These are phyloP conservation scores for Chromis chromis DNA, from an alignment of 2,797 vertebrate species.

Conservation along the genomic window DNA sequence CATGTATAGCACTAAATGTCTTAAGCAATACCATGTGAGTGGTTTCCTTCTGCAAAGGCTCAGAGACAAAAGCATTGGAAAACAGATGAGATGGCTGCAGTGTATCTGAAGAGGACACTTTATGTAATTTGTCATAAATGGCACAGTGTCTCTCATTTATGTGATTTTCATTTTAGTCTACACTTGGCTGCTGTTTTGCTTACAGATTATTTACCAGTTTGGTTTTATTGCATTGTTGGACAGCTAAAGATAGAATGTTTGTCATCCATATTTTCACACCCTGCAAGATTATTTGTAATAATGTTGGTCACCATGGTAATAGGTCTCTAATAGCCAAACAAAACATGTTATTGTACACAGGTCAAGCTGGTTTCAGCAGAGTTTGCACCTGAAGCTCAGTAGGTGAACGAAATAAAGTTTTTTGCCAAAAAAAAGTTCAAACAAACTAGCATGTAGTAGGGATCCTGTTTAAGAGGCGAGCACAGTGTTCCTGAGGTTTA, in stretches of 20 bases:
- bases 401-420: background rate
- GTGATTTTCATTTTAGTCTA: background rate
- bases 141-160: background rate
- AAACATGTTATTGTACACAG: conserved; percentile 1
- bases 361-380: background rate
- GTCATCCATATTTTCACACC: conserved; percentile 9
- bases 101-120: conserved; percentile 4
- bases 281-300: background rate
- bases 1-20: background rate
- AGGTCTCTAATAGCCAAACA: conserved; percentile 16
- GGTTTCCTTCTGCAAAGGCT: background rate
- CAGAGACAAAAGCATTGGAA: background rate
- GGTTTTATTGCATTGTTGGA: background rate
- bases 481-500: conserved; percentile 58
- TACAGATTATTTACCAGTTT: background rate
- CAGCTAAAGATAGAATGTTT: background rate
- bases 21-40: conserved; percentile 2
- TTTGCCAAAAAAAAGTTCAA: conserved; percentile 31
- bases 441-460: conserved; percentile 1
- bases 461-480: conserved; percentile 19
- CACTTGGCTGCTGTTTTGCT: background rate
- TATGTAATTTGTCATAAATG: conserved; percentile 7
- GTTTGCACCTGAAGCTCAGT: background rate
- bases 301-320: background rate
- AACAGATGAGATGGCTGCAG: background rate